Evolutionary conservation across 2,797 vertebrate species (phyloP), one percentile per base, ranked within the genome.

Genomic region (Urosaurus nigricauda): DNA sequence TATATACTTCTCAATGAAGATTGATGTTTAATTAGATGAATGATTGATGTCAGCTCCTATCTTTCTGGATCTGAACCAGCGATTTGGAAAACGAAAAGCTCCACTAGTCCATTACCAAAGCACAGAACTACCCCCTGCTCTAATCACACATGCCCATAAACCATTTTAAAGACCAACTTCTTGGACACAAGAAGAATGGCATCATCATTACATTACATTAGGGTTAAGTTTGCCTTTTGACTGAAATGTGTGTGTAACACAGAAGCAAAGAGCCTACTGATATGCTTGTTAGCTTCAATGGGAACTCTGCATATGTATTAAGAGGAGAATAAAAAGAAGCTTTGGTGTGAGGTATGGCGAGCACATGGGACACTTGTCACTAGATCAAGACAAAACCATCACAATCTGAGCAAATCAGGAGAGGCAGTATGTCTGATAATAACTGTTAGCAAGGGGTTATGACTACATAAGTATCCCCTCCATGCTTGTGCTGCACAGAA

Each of bases 11-110:
- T 73, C 53, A 2, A 1, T 79, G 79, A 51, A 32, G 85, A 89
- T 37, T 29, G 2, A 71, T 85, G 75, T 87, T 86, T 89, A 89
- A 83, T 89, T 89, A 89, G 47, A 77, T 43, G 71, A 88, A 37
- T 81, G 88, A 82, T 73, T 74, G 79, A 86, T 88, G 79, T 19
- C 79, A 78, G 77, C 60, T 51, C 73, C 47, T 88, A 70, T 47
- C 79, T 79, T 88, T 73, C 74, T 79, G 71, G 71, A 86, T 78
- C 35, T 83, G 90, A 86, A 82, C 53, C 73, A 82, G 63, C 60
- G 79, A 88, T 60, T 79, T 85, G 83, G 79, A 88, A 88, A 82
- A 85, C 65, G 32, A 47, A 83, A 86, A 91, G 60, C 83, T 91
- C 53, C 63, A 85, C 60, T 81, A 90, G 65, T 83, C 83, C 79